phyloP scores from a whole-genome alignment of 2,113 vertebrate species.

The Ptilorrhoa leucosticta region DNA sequence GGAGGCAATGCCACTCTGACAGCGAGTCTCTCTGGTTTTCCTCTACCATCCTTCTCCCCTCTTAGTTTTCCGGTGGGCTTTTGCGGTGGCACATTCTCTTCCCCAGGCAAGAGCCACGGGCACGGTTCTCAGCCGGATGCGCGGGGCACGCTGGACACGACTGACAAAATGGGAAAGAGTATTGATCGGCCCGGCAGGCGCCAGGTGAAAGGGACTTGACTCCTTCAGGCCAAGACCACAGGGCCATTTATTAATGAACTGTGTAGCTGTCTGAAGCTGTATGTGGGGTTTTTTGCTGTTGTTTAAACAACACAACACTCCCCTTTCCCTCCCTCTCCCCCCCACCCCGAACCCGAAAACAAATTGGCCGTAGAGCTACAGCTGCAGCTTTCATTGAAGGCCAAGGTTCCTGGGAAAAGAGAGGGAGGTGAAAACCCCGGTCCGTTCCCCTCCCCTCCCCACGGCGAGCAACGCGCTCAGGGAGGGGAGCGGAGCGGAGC shows the following conservation, averaged over 20 bases:
- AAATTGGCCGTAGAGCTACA: not conserved
- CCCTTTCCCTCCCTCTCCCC: not conserved
- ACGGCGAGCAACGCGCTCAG: not conserved
- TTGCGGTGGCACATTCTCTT: not conserved
- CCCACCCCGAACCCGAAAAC: not conserved
- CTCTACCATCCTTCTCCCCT: not conserved
- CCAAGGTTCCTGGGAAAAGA: not conserved
- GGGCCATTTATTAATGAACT: constrained; percentile 17
- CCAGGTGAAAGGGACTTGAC: constrained; percentile 45
- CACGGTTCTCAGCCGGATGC: not conserved
- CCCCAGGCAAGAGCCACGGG: not conserved
- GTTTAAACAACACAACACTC: not conserved
- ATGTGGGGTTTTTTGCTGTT: not conserved
- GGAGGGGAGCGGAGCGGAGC: constrained; percentile 18
- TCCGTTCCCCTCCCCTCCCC: not conserved
- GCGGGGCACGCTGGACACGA: not conserved
- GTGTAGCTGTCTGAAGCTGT: not conserved
- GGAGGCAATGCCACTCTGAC: not conserved
- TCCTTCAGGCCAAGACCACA: constrained; percentile 8
- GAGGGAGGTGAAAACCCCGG: not conserved
- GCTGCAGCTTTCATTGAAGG: not conserved
- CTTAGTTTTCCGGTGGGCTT: not conserved
- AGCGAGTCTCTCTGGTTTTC: fast-evolving
- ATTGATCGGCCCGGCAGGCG: not conserved
- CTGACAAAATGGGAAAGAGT: not conserved